These are phyloP conservation scores for Sogatella furcifera DNA, from an alignment of 1,140 invertebrate genomes.

Conservation along the genomic window DNA sequence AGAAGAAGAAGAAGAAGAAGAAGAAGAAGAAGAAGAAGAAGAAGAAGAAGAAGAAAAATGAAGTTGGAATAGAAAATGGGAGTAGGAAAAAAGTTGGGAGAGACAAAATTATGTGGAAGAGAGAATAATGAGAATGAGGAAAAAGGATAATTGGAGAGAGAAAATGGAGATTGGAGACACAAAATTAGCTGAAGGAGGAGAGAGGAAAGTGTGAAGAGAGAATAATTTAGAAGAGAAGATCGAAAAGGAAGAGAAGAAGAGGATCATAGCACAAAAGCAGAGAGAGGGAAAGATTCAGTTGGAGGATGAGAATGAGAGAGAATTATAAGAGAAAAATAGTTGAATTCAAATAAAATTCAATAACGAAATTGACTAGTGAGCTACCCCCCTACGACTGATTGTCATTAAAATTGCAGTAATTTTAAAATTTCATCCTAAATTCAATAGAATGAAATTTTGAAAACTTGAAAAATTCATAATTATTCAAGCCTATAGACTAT, in stretches of 20 bases:
- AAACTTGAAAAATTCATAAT: no score
- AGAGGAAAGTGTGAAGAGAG: not conserved
- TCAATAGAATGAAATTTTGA: no score
- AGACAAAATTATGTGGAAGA: not conserved
- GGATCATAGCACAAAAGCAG: not conserved
- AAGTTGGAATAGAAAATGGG: not conserved
- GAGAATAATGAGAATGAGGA: not conserved
- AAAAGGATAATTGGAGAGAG: not conserved
- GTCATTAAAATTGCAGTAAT: no score
- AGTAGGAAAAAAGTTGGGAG: not conserved
- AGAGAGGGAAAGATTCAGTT: not conserved
- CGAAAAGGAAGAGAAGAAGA: not conserved
- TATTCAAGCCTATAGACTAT: no score
- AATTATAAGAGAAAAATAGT: not conserved
- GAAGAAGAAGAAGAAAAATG: not conserved
- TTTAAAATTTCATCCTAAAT: no score
- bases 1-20: constrained; percentile 6
- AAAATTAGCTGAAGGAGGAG: not conserved
- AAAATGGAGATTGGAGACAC: not conserved
- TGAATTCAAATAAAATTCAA: not conserved
- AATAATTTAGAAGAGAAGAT: not conserved
- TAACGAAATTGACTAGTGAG: no score
- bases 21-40: not conserved
- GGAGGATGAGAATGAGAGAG: not conserved
- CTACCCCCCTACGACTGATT: no score